Evolutionary conservation across 2,888 invertebrate species (phyloP).

Genomic region (Euspilapteryx auroguttella): DNA sequence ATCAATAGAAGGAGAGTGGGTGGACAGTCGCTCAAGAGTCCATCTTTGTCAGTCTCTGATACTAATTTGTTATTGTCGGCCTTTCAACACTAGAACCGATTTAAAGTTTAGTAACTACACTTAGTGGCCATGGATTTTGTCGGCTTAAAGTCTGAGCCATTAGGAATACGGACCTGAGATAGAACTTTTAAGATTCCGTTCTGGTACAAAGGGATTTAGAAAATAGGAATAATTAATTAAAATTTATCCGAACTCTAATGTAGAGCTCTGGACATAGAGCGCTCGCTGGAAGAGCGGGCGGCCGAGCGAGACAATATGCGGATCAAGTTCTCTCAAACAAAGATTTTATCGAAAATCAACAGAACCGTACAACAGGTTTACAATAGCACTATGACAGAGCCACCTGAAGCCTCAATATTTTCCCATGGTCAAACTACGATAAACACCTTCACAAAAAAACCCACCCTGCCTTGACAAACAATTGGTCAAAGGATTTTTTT

Average conservation of each 20-base stretch:
- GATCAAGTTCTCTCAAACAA: conserved; percentile 17
- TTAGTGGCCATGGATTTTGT: conserved; percentile 20
- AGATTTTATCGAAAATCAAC: conserved; percentile 31
- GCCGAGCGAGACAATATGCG: too few relatives aligned
- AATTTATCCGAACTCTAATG: too few relatives aligned
- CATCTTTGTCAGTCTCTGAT: conserved; percentile 60
- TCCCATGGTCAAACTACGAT: conserved; percentile 58
- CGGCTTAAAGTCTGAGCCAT: conserved; percentile 17
- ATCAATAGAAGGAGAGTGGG: conserved; percentile 55
- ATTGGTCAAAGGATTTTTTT: conserved; percentile 53
- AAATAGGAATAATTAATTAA: too few relatives aligned
- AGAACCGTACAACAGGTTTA: conserved; percentile 33
- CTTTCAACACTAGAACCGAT: conserved; percentile 44
- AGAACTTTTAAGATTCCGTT: too few relatives aligned
- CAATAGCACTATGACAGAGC: conserved; percentile 36
- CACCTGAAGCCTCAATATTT: conserved; percentile 55
- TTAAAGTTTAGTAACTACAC: conserved; percentile 48
- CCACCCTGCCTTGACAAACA: conserved; percentile 48
- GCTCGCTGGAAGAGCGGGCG: too few relatives aligned
- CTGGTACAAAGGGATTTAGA: too few relatives aligned
- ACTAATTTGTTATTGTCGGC: conserved; percentile 57
- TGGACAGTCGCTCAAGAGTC: conserved; percentile 58
- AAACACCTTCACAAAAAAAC: conserved; percentile 51
- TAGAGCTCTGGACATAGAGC: too few relatives aligned
- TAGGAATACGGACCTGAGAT: too few relatives aligned